phyloP scores from a whole-genome alignment of 23 tunicate species.

The Phallusia fumigata region DNA sequence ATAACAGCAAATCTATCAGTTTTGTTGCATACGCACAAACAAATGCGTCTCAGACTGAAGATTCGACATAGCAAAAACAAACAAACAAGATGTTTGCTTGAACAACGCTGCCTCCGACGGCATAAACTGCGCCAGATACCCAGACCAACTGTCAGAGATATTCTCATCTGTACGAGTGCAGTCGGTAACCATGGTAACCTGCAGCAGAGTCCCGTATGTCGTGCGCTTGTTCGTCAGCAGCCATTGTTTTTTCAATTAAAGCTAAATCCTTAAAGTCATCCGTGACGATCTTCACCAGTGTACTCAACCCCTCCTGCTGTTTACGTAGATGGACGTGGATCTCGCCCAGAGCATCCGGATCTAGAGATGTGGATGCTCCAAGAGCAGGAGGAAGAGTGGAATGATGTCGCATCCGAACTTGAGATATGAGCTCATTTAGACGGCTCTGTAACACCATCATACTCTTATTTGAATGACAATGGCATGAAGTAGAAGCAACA shows the following conservation, averaged over 20 bases:
- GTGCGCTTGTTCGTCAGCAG: slow-evolving; percentile 27
- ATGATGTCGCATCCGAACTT: slow-evolving; percentile 89
- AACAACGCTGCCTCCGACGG: no score
- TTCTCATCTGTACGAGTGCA: slow-evolving; percentile 14
- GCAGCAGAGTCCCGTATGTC: slow-evolving; percentile 8
- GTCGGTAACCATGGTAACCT: slow-evolving; percentile 22
- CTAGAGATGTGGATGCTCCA: slow-evolving; percentile 29
- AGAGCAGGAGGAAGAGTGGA: slow-evolving; percentile 26
- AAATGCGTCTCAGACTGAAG: no score
- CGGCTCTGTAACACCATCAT: slow-evolving; percentile 55
- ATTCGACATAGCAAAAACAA: no score
- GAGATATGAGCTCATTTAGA: slow-evolving; percentile 88
- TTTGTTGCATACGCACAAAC: no score
- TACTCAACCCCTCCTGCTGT: slow-evolving; percentile 91
- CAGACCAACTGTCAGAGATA: no score
- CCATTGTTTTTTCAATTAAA: slow-evolving; percentile 61
- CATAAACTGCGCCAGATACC: no score
- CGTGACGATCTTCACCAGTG: slow-evolving; percentile 57
- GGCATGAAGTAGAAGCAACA: no score
- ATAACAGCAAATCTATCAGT: no score
- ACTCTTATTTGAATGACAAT: no score
- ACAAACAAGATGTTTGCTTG: no score
- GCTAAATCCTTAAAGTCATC: slow-evolving; percentile 82
- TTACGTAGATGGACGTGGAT: slow-evolving; percentile 71
- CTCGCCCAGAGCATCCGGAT: slow-evolving; percentile 82